A percentile compares a stretch with the other conserved stretches of the same genome.
Evolutionary conservation across 2,888 invertebrate species (phyloP).

Genomic region (Pristionchus exspectatus): DNA sequence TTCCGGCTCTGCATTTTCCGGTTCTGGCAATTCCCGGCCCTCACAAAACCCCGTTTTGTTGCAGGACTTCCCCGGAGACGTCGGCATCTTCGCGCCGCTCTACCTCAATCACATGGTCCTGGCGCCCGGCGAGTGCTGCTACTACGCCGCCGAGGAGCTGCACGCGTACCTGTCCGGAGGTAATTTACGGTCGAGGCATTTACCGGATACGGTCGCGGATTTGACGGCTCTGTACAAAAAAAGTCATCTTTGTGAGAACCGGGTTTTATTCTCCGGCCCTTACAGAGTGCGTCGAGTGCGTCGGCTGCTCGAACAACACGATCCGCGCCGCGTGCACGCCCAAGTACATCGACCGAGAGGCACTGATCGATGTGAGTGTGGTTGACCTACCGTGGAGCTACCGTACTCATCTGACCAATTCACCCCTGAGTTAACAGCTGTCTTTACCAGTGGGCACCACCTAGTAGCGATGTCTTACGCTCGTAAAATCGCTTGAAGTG

Average conservation of each 20-base stretch:
- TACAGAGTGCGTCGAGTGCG: constrained; percentile 96
- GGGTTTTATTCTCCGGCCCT: background rate
- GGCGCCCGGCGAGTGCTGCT: constrained; percentile 92
- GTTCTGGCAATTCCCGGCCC: background rate
- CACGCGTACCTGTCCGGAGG: constrained; percentile 97
- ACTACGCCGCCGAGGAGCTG: constrained; percentile 91
- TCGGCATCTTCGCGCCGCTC: constrained; percentile 86
- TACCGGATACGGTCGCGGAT: background rate
- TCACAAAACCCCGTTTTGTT: background rate
- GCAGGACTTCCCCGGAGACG: constrained; percentile 67
- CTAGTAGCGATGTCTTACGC: background rate
- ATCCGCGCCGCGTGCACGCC: constrained; percentile 96
- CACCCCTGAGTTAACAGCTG: too few species aligned
- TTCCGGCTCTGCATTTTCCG: background rate
- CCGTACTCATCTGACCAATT: background rate
- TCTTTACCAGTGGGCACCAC: too few species aligned
- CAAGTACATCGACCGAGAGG: constrained; percentile 92
- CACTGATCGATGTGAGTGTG: constrained; percentile 83
- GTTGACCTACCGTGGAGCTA: background rate
- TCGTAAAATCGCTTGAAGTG: too few species aligned
- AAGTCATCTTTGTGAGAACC: background rate
- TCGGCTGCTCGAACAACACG: constrained; percentile 99
- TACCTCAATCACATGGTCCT: constrained; percentile 90
- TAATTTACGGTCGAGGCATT: constrained; percentile 75
- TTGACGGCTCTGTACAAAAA: background rate